Percentiles rank a stretch among this genome's conserved stretches.
These are phyloP conservation scores for Ditula angustiorana DNA, from an alignment of 2,888 invertebrate genomes.

Conservation along the genomic window DNA sequence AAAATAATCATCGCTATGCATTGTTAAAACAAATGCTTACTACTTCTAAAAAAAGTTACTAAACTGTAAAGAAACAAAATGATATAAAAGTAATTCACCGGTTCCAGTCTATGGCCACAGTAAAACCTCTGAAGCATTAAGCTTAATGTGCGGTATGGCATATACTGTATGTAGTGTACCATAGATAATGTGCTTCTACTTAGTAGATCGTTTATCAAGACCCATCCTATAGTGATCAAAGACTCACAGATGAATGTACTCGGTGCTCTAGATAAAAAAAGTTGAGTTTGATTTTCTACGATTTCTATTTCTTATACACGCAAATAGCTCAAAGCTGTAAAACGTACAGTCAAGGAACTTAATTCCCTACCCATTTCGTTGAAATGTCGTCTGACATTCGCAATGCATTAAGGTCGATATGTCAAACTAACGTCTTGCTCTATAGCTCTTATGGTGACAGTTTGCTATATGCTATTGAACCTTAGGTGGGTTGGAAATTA, in stretches of 20 bases:
- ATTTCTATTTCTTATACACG: too few relatives aligned
- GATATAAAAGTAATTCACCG: background rate
- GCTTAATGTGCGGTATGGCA: slow-evolving; percentile 19
- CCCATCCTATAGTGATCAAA: slow-evolving; percentile 17
- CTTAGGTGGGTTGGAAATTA: too few relatives aligned
- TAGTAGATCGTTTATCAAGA: slow-evolving; percentile 13
- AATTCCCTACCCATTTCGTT: too few relatives aligned
- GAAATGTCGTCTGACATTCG: too few relatives aligned
- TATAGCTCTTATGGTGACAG: too few relatives aligned
- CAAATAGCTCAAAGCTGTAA: too few relatives aligned
- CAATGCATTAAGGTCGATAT: too few relatives aligned
- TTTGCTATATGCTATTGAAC: too few relatives aligned
- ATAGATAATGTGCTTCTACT: slow-evolving; percentile 20
- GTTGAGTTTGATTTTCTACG: too few relatives aligned
- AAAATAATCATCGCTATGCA: background rate
- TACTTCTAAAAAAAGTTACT: background rate
- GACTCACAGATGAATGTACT: background rate
- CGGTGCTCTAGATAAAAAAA: background rate
- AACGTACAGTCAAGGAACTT: too few relatives aligned
- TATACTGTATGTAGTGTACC: slow-evolving; percentile 29
- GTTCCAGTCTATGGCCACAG: slow-evolving; percentile 6
- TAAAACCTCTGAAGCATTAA: slow-evolving; percentile 34
- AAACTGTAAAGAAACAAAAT: slow-evolving; percentile 3
- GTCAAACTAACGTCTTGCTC: too few relatives aligned
- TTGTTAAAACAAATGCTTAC: background rate